These are phyloP conservation scores for Leptinotarsa lineolata DNA, from an alignment of 1,140 invertebrate species.

Conservation along the genomic window DNA sequence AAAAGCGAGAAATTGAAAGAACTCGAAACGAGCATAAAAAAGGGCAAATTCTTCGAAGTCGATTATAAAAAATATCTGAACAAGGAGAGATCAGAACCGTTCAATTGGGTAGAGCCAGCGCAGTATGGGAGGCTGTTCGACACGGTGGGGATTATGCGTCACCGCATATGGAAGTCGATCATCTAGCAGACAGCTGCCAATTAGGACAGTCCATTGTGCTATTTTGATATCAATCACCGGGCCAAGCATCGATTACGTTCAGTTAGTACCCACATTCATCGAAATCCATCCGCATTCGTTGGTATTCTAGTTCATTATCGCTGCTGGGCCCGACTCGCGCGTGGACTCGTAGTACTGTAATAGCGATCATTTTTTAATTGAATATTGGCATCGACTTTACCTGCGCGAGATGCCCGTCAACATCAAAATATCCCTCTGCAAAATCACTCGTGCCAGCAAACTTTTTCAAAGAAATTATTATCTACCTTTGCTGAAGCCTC, in stretches of 20 bases:
- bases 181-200: slow-evolving; percentile 43
- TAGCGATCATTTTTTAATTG: slow-evolving; percentile 4
- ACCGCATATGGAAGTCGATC: slow-evolving; percentile 53
- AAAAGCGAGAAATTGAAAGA: slow-evolving; percentile 53
- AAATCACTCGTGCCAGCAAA: slow-evolving; percentile 78
- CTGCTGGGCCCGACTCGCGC: slow-evolving; percentile 32
- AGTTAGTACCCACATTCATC: slow-evolving; percentile 32
- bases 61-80: slow-evolving; percentile 51
- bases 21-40: slow-evolving; percentile 49
- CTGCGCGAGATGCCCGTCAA: slow-evolving; percentile 47
- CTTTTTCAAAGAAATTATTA: slow-evolving; percentile 82
- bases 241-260: slow-evolving; percentile 41
- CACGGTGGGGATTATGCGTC: slow-evolving; percentile 52
- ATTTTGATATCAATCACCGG: slow-evolving; percentile 42
- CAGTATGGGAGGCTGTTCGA: slow-evolving; percentile 50
- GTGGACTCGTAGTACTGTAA: slow-evolving; percentile 22
- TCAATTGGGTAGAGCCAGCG: slow-evolving; percentile 50
- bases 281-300: slow-evolving; percentile 34
- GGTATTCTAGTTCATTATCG: slow-evolving; percentile 41
- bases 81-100: slow-evolving; percentile 40
- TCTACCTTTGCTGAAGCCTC: slow-evolving; percentile 78
- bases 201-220: slow-evolving; percentile 42
- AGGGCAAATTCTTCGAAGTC: slow-evolving; percentile 51
- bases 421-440: slow-evolving; percentile 69
- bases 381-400: not conserved